Base-by-base conservation (phyloP, 2,888 invertebrate genomes). In the Agrotis ipsilon region DNA sequence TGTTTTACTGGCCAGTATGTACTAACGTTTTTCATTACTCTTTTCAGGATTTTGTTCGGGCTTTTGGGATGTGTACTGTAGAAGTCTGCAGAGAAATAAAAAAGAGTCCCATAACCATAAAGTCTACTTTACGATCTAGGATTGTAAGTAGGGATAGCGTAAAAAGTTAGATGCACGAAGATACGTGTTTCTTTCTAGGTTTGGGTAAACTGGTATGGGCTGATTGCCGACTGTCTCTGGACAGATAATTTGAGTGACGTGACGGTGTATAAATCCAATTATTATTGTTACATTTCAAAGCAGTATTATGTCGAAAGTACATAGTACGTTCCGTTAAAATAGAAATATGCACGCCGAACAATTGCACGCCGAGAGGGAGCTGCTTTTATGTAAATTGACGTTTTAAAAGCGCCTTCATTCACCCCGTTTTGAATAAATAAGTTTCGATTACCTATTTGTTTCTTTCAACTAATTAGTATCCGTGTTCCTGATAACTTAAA, bases 21-120 rank as follows among this genome's bases (percentile, higher is more conserved):
- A 59, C 59, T 61, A 62, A 60, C 51, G 49, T 46, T 59, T 75
- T 66, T 75, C 57, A 61, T 65, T 80, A 61, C 24, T 51, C 19
- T 55, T 14, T 21, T 43, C 49, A 65, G 49, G 58, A 21, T 57
- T 60, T 64, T 64, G 16, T 55, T 43, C 13, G 16, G 64, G 19
- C n/a, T 71, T 74, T 63, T 18, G 13, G 46, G 32, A 39, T 45
- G 19, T 51, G 21, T 62, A 19, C 45, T 55, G 45, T 51, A 27
- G 11, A 18, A 55, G 21, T 27, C 19, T 9, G 1, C 3, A 52
- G 24, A 21, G 16, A 43, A 43, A 48, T 45, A 58, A 73, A 72
- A 75, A 67, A n/a, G 14, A 18, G 45, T 13, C 7, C 13, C 32
- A 24, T 2, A 59, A 54, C 43, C 48, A 55, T 73, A 48, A 68